These are phyloP conservation scores for Artemia sinica DNA, from an alignment of 2,888 invertebrate species.

Conservation along the genomic window DNA sequence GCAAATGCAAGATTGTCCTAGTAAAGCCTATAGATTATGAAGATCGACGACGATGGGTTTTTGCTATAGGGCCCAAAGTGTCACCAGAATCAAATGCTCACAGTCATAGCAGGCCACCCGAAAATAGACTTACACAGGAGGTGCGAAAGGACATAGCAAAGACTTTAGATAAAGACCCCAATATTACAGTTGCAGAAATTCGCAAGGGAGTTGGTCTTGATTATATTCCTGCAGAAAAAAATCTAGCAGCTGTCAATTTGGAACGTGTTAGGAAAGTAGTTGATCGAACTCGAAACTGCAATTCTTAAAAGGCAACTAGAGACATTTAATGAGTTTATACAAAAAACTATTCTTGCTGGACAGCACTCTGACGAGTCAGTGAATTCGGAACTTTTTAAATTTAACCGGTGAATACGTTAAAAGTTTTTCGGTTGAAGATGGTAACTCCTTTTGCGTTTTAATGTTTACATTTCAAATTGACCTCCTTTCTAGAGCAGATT, in stretches of 20 bases:
- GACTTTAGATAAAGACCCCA: slow-evolving; percentile 1
- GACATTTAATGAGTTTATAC: background rate
- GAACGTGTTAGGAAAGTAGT: background rate
- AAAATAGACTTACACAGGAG: background rate
- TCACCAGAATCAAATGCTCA: background rate
- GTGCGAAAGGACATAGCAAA: background rate
- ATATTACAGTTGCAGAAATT: background rate
- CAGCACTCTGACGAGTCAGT: background rate
- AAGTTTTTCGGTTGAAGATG: background rate
- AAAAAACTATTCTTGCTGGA: background rate
- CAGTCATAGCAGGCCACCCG: background rate
- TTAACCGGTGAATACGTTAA: background rate
- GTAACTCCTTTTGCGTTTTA: background rate
- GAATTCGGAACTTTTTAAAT: background rate
- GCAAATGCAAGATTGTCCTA: background rate
- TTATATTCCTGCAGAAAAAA: background rate
- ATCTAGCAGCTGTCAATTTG: background rate
- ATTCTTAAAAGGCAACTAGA: background rate
- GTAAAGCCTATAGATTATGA: background rate
- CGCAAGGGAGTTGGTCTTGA: background rate
- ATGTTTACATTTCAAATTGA: background rate
- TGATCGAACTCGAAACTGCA: background rate
- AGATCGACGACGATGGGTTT: background rate
- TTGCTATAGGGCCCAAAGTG: background rate
- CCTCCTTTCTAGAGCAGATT: background rate